Evolutionary conservation across 2,888 invertebrate genomes (phyloP), one percentile per base, ranked within the genome.

Genomic region (Caenorhabditis sp.): DNA sequence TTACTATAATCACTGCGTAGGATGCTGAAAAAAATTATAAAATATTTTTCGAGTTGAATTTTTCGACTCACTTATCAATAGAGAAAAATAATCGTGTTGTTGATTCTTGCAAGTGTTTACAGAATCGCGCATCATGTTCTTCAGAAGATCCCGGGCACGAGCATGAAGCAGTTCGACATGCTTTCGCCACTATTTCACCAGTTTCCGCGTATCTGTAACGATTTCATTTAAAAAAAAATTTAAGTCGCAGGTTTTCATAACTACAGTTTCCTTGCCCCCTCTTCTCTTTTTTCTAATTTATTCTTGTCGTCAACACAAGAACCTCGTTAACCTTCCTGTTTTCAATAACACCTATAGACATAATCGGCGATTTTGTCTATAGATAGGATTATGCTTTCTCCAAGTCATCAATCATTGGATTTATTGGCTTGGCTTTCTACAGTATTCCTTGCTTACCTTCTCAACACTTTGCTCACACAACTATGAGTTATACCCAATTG

Each of bases 81-180:
- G 76, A 64, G 50, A 77, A 82, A 26, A 68, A 63, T 17, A 71
- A 49, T 20, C 67, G 59, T 2, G 63, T 63, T 0, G 63, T 59
- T 59, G 62, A 67, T 25, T 74, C 71, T 62, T 71, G 67, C 21
- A 79, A 53, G 49, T 77, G 76, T 38, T 59, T 66, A 64, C 76
- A 76, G 60, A 63, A 81, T 49, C 75, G 67, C 27, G 61, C 75
- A 62, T 81, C 80, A 60, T 82, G 82, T 17, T 67, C 70, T 31
- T 81, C 78, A 12, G 82, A 74, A 12, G 77, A 78, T 38, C 84
- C 84, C 8, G 84, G 84, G 62, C 84, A 84, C 3, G 84, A 81
- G 58, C 84, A 84, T 36, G 83, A 83, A 2, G 84, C 84, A 14
- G 84, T 84, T 53, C 84, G 53, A 20, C 82, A 83, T n/a, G 78